These are phyloP conservation scores for Callopanchax toddi DNA, from an alignment of 2,113 vertebrate genomes.

Conservation along the genomic window DNA sequence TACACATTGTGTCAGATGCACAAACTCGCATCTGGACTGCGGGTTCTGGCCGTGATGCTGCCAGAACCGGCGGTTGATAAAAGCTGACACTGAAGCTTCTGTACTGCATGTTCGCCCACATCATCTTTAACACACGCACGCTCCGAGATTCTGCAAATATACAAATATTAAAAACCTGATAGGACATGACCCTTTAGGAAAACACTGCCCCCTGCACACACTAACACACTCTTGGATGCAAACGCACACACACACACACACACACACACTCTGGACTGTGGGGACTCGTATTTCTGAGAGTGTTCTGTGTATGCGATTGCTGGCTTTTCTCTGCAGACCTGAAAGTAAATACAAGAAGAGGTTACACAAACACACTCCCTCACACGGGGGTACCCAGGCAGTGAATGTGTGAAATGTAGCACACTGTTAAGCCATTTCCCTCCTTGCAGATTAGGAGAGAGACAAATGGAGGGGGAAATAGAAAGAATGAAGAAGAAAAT, in stretches of 20 bases:
- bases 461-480: constrained; percentile 17
- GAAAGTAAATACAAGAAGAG: constrained; percentile 69
- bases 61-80: constrained; percentile 29
- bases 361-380: constrained; percentile 74
- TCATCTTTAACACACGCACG: constrained; percentile 12
- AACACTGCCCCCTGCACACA: constrained; percentile 64
- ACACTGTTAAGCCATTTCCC: constrained; percentile 48
- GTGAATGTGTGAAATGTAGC: constrained; percentile 75
- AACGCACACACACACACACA: constrained; percentile 38
- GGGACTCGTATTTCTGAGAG: constrained; percentile 69
- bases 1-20: constrained; percentile 42
- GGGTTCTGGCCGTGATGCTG: constrained; percentile 47
- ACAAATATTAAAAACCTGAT: constrained; percentile 66
- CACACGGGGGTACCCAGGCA: constrained; percentile 35
- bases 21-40: constrained; percentile 34
- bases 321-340: constrained; percentile 64
- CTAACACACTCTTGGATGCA: constrained; percentile 45
- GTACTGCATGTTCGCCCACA: constrained; percentile 2
- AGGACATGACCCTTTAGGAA: constrained; percentile 76
- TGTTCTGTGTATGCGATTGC: constrained; percentile 50
- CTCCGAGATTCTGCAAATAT: constrained; percentile 57
- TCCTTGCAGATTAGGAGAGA: constrained; percentile 34
- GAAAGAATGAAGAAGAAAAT: constrained; percentile 1
- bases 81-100: constrained; percentile 34
- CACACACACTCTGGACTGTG: constrained; percentile 35